These are phyloP conservation scores for Xylocopa sonorina DNA, from an alignment of 1,140 invertebrate species.

Conservation along the genomic window DNA sequence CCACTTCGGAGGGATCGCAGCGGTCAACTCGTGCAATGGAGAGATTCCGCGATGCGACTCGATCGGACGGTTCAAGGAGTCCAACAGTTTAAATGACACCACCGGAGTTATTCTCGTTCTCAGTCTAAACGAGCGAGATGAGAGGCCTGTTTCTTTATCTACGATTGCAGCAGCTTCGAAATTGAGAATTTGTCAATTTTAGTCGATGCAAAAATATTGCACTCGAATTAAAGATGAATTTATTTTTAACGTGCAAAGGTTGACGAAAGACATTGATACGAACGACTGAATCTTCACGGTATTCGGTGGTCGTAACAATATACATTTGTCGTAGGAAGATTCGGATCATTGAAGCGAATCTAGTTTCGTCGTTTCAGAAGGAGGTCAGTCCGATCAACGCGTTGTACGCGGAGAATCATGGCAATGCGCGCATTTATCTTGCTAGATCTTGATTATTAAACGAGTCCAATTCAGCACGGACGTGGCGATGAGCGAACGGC, in stretches of 20 bases:
- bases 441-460: slow-evolving; percentile 16
- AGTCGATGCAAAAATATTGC: too few species aligned
- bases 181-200: too few species aligned
- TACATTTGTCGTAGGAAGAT: too few species aligned
- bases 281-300: too few species aligned
- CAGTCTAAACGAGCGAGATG: too few species aligned
- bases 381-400: not conserved
- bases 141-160: too few species aligned
- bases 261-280: too few species aligned
- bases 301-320: too few species aligned
- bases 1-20: not conserved
- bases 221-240: too few species aligned
- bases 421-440: not conserved
- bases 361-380: not conserved
- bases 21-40: not conserved
- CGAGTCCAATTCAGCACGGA: slow-evolving; percentile 8
- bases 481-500: too few species aligned
- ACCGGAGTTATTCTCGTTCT: not conserved
- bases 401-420: not conserved
- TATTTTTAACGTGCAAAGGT: too few species aligned
- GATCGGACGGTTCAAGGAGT: not conserved
- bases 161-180: too few species aligned
- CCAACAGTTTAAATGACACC: not conserved
- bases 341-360: not conserved
- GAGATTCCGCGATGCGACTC: not conserved